Evolutionary conservation across 2,888 invertebrate genomes (phyloP), one percentile per base, ranked within the genome.

Genomic region (Willowsia nigromaculata): DNA sequence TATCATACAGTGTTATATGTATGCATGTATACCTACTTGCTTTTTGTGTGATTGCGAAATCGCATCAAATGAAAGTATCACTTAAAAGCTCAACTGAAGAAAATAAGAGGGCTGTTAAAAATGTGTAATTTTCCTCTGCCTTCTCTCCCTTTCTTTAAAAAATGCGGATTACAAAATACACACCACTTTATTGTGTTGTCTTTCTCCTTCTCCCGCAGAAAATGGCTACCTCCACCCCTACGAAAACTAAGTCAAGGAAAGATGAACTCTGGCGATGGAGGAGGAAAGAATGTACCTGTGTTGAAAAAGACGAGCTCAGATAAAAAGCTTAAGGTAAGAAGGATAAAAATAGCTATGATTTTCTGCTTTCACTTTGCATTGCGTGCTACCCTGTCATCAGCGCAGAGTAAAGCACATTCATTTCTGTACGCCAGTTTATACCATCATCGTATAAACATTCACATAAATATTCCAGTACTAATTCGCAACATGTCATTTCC

Each of bases 191-290:
- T 11, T 33, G 47, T 27, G 50, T n/a, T 56, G 25, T 88, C 30
- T 47, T 4, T n/a, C 33, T 33, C 15, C 62, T 78, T 40, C 80
- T 93, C 30, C 90, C n/a, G n/a, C n/a, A 96, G 97, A 93, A 98
- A 98, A 96, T 97, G 98, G 97, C 95, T 98, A 94, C 97, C 98
- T 90, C 97, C 96, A 94, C 96, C 97, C 80, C 95, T 98, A 90
- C 95, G 98, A 92, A 98, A 98, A 94, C 95, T 97, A 92, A 97
- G 98, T 92, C 97, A 97, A 94, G 96, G 96, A 93, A 97, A 97
- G 94, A 96, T 96, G 91, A 91, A 90, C 89, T 80, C 91, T 53
- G 87, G 88, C 88, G 91, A 85, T 85, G 85, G 91, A 90, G 87
- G 90, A 56, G 90, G 90, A 85, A 92, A 91, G 88, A 90, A 89